Conservation (phyloP, 2,113 vertebrate species). For the Alces alces region DNA sequence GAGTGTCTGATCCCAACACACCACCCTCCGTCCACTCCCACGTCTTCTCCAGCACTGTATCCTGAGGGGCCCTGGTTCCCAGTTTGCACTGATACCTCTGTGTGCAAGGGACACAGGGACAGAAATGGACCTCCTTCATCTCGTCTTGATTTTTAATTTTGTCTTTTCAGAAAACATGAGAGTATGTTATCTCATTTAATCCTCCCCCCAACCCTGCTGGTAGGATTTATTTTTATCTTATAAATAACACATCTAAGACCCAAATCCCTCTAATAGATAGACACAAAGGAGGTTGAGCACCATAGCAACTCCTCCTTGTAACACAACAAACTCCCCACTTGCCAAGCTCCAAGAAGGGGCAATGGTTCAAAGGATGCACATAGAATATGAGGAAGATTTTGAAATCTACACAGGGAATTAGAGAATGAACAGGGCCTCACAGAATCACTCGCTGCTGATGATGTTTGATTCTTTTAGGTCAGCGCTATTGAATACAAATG, state of each 20-base stretch:
- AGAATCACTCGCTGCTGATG: not conserved
- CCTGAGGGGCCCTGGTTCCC: not conserved
- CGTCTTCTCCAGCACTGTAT: too few relatives aligned
- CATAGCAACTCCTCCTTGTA: not conserved
- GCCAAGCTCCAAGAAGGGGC: not conserved
- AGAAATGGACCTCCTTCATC: not conserved
- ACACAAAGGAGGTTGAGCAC: not conserved
- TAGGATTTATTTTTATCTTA: not conserved
- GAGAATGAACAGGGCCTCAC: not conserved
- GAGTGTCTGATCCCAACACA: too few relatives aligned
- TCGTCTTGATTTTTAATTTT: not conserved
- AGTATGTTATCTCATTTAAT: not conserved
- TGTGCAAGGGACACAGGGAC: not conserved
- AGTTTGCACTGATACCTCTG: not conserved
- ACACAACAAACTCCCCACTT: not conserved
- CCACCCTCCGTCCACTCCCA: accelerated
- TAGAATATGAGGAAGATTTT: not conserved
- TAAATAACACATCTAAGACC: not conserved
- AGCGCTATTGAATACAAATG: not conserved
- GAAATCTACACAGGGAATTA: not conserved
- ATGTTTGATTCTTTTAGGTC: not conserved
- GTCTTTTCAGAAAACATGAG: not conserved
- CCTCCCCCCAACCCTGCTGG: not conserved
- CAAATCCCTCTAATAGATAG: not conserved
- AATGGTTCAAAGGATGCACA: not conserved